Percentiles rank a stretch among this genome's conserved stretches.
Evolutionary conservation across 2,888 invertebrate genomes (phyloP).

Genomic region (Caradrina clavipalpis): DNA sequence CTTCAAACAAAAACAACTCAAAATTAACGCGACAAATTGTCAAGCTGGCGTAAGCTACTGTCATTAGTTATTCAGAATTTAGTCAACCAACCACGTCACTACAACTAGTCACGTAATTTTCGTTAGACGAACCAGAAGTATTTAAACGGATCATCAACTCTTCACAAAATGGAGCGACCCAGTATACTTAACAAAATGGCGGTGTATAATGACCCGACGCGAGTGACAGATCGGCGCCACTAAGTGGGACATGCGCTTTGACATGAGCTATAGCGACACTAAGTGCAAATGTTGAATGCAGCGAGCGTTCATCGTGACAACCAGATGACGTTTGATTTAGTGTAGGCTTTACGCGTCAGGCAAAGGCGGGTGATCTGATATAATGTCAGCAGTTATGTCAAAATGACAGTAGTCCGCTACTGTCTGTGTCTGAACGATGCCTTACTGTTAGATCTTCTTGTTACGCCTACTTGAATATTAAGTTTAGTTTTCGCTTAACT

Average conservation of each 20-base stretch:
- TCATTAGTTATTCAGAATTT: neutral
- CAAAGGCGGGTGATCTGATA: no score
- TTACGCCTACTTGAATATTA: no score
- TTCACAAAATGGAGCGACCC: conserved; percentile 23
- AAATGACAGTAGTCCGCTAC: no score
- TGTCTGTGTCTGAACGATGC: no score
- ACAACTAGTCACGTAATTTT: neutral
- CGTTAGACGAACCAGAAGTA: neutral
- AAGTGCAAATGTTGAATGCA: conserved; percentile 43
- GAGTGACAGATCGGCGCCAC: conserved; percentile 39
- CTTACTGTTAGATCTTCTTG: no score
- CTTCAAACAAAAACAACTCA: no score
- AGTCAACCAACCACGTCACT: neutral
- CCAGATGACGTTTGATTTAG: conserved; percentile 33
- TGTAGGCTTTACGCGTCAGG: neutral
- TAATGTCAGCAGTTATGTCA: no score
- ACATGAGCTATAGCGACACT: conserved; percentile 36
- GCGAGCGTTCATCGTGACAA: conserved; percentile 12
- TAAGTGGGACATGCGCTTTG: conserved; percentile 32
- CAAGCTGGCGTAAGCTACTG: neutral
- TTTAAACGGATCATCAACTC: conserved; percentile 24
- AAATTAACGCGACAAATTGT: no score
- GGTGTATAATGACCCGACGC: conserved; percentile 21
- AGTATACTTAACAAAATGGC: conserved; percentile 32
- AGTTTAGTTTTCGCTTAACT: no score